Evolutionary conservation across 2,113 vertebrate genomes (phyloP).

Genomic region (Panurus biarmicus): DNA sequence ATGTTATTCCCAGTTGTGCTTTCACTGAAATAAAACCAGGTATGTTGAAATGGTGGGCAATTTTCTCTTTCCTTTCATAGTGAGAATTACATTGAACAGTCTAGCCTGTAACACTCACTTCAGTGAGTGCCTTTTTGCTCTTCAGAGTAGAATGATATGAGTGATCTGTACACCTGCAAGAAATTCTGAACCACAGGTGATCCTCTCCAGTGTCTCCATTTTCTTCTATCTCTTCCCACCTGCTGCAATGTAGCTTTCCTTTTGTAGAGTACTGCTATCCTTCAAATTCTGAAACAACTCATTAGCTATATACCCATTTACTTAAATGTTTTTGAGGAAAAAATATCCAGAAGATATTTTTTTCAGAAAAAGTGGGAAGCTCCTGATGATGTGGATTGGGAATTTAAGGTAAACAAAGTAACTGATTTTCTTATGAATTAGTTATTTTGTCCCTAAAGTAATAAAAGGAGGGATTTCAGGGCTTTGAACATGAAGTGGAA

Average conservation of each 20-base stretch:
- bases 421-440: neutral
- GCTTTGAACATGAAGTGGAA: neutral
- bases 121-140: neutral
- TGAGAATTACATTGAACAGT: neutral
- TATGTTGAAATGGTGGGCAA: slow-evolving; percentile 16
- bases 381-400: neutral
- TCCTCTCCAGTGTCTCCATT: neutral
- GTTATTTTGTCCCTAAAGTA: neutral
- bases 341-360: neutral
- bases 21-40: slow-evolving; percentile 40
- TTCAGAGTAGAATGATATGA: neutral
- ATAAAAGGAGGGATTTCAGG: neutral
- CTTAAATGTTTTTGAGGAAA: neutral
- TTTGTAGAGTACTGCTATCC: neutral
- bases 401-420: neutral
- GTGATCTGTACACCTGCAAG: neutral
- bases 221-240: neutral
- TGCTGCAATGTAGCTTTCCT: neutral
- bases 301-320: neutral
- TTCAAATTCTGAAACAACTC: neutral
- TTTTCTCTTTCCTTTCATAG: slow-evolving; percentile 8
- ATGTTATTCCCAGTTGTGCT: slow-evolving; percentile 16
- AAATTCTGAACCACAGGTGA: neutral
- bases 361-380: neutral
- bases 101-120: neutral